These are phyloP conservation scores for Hippolais icterina DNA, from an alignment of 2,113 vertebrate genomes.

Conservation along the genomic window DNA sequence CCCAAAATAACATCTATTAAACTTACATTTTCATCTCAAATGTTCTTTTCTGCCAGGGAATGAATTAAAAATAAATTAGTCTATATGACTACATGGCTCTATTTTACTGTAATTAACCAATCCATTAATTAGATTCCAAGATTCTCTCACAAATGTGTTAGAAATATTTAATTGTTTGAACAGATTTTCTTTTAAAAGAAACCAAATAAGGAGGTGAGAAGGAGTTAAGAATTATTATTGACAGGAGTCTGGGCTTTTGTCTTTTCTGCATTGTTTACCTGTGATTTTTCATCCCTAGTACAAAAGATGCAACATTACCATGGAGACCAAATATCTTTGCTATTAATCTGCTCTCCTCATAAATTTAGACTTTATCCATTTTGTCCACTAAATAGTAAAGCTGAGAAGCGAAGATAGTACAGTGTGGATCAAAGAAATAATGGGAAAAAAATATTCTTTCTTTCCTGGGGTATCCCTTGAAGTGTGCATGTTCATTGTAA, in stretches of 20 bases:
- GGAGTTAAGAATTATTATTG: not conserved
- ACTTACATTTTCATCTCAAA: not conserved
- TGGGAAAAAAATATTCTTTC: not conserved
- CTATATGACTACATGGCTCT: not conserved
- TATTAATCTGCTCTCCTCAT: constrained; percentile 6
- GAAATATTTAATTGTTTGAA: not conserved
- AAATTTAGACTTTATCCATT: not conserved
- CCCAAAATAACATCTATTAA: not conserved
- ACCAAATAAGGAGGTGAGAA: rapidly evolving
- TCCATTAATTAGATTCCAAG: not conserved
- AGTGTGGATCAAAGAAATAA: constrained; percentile 5
- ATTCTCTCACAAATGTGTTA: not conserved
- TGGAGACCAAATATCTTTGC: constrained; percentile 19
- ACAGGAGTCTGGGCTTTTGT: not conserved
- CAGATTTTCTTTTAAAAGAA: not conserved
- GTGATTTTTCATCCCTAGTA: not conserved
- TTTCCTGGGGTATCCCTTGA: constrained; percentile 19
- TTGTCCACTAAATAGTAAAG: not conserved
- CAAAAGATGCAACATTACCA: not conserved
- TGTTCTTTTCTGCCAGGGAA: not conserved
- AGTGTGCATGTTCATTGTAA: constrained; percentile 3
- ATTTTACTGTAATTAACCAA: not conserved
- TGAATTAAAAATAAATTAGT: not conserved
- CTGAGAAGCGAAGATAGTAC: not conserved
- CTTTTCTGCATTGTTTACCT: constrained; percentile 4